Base-by-base conservation (phyloP, 2,113 vertebrate species). In the Lepus americanus region DNA sequence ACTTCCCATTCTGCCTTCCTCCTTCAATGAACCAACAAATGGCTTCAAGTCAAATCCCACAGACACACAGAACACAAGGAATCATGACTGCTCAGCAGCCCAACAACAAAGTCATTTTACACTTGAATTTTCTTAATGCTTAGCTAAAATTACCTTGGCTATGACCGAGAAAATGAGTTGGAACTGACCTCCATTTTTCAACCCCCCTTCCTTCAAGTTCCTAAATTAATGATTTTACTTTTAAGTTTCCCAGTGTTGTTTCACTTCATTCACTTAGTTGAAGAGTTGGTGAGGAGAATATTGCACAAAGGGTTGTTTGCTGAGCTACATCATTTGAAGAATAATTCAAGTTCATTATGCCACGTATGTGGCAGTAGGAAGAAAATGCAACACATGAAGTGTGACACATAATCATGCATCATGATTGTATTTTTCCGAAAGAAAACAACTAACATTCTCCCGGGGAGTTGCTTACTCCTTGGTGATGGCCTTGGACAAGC, bases 241-340 rank as follows among this genome's bases (percentile, higher is more conserved):
- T 86, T 49, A 83, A 55, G 19, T 4, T 63, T 92, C 9, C 20
- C 36, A 53, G 14, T 31, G 1, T 72, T 6, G 20, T 86, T 80
- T 92, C 27, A 67, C n/a, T 76, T 72, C 82, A 93, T 69, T 92
- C 59, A 63, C 61, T 72, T 73, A 61, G 33, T 59, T 83, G 22
- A 72, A 74, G 82, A 90, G 23, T 72, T 88, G 53, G 0, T 85
- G 31, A 73, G 25, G 33, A 31, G 8, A 51, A 89, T 0, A 6
- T 25, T 76, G 14, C 44, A 25, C 39, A 14, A 33, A 69, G 20
- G 36, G 77, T 66, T n/a, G 76, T 33, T 53, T 69, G 16, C 12
- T 93, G 85, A 49, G 20, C 23, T 89, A 94, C 86, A 64, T 73
- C 53, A n/a, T 93, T 82, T 64, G 63, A 94, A 67, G 51, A 96